phyloP scores from a whole-genome alignment of 37 sponge, comb jelly and placozoan species.

The Spongia lamella region DNA sequence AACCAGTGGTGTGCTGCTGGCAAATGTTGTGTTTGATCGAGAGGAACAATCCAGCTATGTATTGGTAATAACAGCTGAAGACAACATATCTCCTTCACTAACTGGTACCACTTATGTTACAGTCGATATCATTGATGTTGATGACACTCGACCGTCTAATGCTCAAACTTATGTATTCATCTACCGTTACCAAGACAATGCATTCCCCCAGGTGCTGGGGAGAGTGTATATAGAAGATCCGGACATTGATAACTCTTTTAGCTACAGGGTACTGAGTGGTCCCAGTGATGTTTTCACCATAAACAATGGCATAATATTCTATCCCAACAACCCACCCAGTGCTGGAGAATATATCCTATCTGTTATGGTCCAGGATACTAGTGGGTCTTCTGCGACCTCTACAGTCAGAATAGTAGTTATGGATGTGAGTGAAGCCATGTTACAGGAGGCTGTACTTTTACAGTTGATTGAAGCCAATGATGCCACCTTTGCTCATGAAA shows the following conservation, averaged over 20 bases:
- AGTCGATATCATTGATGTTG: constrained; percentile 49
- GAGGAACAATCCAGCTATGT: constrained; percentile 37
- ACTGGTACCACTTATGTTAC: constrained; percentile 47
- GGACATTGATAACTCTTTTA: constrained; percentile 52
- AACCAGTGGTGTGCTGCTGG: constrained; percentile 27
- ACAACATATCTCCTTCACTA: constrained; percentile 55
- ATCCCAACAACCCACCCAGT: constrained; percentile 15
- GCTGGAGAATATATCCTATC: constrained; percentile 17
- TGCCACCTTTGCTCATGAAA: constrained; percentile 21
- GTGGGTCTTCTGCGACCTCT: background rate
- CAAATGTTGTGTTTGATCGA: constrained; percentile 28
- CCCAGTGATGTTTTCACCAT: background rate
- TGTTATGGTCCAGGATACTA: constrained; percentile 40
- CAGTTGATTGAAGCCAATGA: constrained; percentile 4
- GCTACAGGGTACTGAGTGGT: constrained; percentile 11
- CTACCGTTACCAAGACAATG: constrained; percentile 27
- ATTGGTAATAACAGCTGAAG: constrained; percentile 55
- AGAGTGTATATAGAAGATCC: constrained; percentile 49
- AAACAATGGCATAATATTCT: constrained; percentile 12
- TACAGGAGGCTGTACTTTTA: constrained; percentile 33
- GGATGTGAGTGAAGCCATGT: background rate
- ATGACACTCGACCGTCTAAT: constrained; percentile 67
- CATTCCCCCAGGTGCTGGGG: constrained; percentile 22
- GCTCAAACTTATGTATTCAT: constrained; percentile 34
- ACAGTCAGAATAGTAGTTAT: constrained; percentile 4